Percentiles rank a stretch among this genome's conserved stretches.
phyloP scores from a whole-genome alignment of 2,888 invertebrate genomes.

The Dryocosmus kuriphilus region DNA sequence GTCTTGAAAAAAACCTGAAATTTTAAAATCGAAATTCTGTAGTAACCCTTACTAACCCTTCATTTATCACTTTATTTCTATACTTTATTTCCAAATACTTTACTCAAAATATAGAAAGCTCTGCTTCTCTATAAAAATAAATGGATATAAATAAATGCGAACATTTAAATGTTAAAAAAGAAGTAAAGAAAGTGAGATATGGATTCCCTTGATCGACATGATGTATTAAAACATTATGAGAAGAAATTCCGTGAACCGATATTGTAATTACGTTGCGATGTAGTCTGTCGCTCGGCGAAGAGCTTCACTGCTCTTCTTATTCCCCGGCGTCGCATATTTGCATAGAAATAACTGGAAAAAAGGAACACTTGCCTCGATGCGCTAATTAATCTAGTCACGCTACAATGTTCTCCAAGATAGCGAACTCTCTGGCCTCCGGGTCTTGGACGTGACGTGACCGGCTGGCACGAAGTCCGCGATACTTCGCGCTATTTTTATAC shows the following conservation, averaged over 20 bases:
- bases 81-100: neutral
- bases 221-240: neutral
- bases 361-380: slow-evolving; percentile 22
- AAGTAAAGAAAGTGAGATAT: neutral
- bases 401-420: slow-evolving; percentile 44
- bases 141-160: neutral
- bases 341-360: slow-evolving; percentile 16
- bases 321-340: slow-evolving; percentile 10
- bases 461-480: slow-evolving; percentile 40
- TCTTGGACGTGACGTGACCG: slow-evolving; percentile 32
- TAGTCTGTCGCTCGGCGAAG: neutral
- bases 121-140: too few relatives aligned
- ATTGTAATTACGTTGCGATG: slow-evolving; percentile 11
- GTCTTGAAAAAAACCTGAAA: too few relatives aligned
- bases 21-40: too few relatives aligned
- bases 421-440: slow-evolving; percentile 19
- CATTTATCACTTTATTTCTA: too few relatives aligned
- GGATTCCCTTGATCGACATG: neutral
- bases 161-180: neutral
- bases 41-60: too few relatives aligned
- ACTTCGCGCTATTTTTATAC: slow-evolving; percentile 27
- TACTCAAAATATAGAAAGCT: neutral
- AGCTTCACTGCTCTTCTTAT: neutral
- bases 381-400: slow-evolving; percentile 49
- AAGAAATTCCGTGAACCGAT: neutral